These are phyloP conservation scores for Strigamia transsilvanica DNA, from an alignment of 2,888 invertebrate genomes.

Conservation along the genomic window DNA sequence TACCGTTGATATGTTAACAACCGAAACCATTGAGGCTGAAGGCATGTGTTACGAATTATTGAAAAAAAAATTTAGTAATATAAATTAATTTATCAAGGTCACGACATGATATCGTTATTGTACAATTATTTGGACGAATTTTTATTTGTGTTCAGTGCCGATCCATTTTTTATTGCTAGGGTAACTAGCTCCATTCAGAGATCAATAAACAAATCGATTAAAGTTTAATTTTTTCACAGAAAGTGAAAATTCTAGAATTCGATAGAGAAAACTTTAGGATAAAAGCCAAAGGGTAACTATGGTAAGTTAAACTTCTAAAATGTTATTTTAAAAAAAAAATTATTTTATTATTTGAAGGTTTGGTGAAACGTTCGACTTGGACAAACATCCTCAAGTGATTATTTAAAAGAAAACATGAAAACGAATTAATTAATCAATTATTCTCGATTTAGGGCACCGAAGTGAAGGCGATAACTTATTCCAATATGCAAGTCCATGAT, in stretches of 20 bases:
- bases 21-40: constrained; percentile 83
- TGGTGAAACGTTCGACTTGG: constrained; percentile 93
- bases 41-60: constrained; percentile 63
- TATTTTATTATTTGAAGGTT: too few species aligned
- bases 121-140: constrained; percentile 95
- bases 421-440: constrained; percentile 7
- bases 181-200: constrained; percentile 62
- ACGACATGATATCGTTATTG: constrained; percentile 86
- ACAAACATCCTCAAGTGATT: constrained; percentile 82
- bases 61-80: not conserved
- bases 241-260: constrained; percentile 87
- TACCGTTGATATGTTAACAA: constrained; percentile 80
- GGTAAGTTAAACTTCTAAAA: not conserved
- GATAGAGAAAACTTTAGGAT: constrained; percentile 83
- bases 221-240: constrained; percentile 70
- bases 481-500: constrained; percentile 90
- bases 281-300: constrained; percentile 69
- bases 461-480: constrained; percentile 99
- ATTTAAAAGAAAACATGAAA: not conserved
- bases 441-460: constrained; percentile 79
- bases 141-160: constrained; percentile 89
- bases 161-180: constrained; percentile 81
- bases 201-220: constrained; percentile 46
- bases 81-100: constrained; percentile 65
- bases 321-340: too few species aligned